Conservation (phyloP, 2,113 vertebrate species). For the Progne subis region DNA sequence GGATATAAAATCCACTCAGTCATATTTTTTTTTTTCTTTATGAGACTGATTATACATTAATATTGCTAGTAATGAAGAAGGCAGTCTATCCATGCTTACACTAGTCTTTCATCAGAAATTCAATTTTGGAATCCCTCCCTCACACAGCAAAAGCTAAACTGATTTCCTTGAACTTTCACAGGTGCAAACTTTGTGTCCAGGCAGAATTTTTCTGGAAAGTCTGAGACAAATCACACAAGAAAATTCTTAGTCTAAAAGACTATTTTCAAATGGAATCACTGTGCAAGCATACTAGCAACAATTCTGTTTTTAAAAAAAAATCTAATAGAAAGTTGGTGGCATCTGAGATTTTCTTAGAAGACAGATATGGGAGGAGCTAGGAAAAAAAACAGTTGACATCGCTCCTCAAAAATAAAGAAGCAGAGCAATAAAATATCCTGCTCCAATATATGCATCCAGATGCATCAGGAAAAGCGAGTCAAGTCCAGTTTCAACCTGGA, state of each 20-base stretch:
- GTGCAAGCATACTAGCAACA: not conserved
- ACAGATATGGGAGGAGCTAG: not conserved
- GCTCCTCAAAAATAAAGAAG: not conserved
- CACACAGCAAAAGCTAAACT: not conserved
- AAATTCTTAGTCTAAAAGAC: not conserved
- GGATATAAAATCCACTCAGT: not conserved
- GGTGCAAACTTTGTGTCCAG: not conserved
- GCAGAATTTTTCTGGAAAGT: slow-evolving; percentile 28
- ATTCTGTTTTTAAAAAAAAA: not conserved
- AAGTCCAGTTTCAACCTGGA: not conserved
- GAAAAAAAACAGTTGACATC: not conserved
- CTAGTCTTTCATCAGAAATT: not conserved
- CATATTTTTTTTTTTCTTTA: not conserved
- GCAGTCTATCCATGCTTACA: not conserved
- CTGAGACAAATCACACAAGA: slow-evolving; percentile 16
- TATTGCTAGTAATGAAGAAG: not conserved
- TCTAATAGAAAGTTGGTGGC: not conserved
- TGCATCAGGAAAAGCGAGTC: not conserved
- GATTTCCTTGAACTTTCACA: not conserved
- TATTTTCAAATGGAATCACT: not conserved
- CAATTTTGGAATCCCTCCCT: not conserved
- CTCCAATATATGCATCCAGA: not conserved
- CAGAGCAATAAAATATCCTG: not conserved
- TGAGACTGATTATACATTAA: not conserved
- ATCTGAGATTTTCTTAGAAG: not conserved